Conservation (phyloP, 2,888 invertebrate species). For the Taphrorychus bicolor region DNA sequence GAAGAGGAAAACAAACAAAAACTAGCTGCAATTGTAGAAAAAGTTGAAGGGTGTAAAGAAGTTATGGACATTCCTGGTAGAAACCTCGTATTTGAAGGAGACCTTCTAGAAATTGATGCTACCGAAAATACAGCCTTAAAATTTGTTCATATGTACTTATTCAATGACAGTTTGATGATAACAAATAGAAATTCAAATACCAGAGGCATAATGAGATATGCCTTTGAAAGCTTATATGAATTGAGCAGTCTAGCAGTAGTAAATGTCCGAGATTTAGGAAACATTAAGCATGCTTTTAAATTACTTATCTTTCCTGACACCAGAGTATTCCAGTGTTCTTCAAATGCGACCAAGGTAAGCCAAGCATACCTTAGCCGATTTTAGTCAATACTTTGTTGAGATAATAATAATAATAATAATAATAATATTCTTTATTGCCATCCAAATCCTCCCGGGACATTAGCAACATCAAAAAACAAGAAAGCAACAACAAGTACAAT, state of each 20-base stretch:
- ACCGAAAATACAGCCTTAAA: conserved; percentile 86
- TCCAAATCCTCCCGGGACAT: too few relatives aligned
- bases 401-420: too few relatives aligned
- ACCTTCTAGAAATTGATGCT: conserved; percentile 87
- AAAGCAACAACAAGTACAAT: too few relatives aligned
- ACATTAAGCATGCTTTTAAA: conserved; percentile 92
- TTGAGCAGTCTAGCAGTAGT: conserved; percentile 91
- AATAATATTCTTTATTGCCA: too few relatives aligned
- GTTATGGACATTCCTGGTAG: conserved; percentile 79
- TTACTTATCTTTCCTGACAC: conserved; percentile 93
- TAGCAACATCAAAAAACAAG: too few relatives aligned
- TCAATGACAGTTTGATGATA: conserved; percentile 91
- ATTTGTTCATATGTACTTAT: conserved; percentile 89
- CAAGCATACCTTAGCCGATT: not conserved
- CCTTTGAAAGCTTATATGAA: conserved; percentile 84
- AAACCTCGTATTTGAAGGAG: conserved; percentile 88
- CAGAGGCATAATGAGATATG: conserved; percentile 80
- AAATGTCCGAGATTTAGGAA: conserved; percentile 89
- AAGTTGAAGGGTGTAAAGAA: conserved; percentile 86
- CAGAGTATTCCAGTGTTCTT: conserved; percentile 89
- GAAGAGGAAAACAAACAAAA: conserved; percentile 67
- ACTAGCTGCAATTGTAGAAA: conserved; percentile 77
- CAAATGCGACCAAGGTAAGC: conserved; percentile 65
- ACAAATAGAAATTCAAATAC: conserved; percentile 79
- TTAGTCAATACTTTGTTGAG: not conserved